phyloP scores from a whole-genome alignment of 1,140 invertebrate genomes.

The Panonychus citri region DNA sequence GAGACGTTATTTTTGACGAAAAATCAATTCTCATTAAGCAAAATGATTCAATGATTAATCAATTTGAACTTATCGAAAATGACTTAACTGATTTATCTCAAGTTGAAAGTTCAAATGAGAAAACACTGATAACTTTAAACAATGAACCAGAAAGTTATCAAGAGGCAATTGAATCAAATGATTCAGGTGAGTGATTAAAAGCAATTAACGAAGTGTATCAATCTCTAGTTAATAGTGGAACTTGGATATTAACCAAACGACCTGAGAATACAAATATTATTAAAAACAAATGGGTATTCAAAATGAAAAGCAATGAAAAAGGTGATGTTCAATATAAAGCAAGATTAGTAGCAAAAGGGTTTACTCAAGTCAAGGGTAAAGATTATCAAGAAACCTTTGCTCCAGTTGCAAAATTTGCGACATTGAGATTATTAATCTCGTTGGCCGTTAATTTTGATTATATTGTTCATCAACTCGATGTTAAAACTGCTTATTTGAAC shows the following conservation, averaged over 20 bases:
- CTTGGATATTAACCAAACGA: constrained; percentile 18
- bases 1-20: not conserved
- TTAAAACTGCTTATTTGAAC: constrained; percentile 4
- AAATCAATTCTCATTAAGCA: not conserved
- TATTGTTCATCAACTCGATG: constrained; percentile 1
- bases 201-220: constrained; percentile 23
- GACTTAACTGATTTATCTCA: not conserved
- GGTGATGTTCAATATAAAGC: constrained; percentile 15
- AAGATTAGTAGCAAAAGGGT: constrained; percentile 21
- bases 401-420: not conserved
- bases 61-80: not conserved
- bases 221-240: constrained; percentile 19
- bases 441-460: not conserved
- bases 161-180: constrained; percentile 18
- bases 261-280: constrained; percentile 14
- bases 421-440: not conserved
- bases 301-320: constrained; percentile 16
- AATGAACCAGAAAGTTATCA: constrained; percentile 12
- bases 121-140: not conserved
- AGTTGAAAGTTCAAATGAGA: no score
- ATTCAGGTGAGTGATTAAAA: constrained; percentile 18
- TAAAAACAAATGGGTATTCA: constrained; percentile 21
- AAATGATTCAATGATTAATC: not conserved
- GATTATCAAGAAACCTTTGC: constrained; percentile 10
- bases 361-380: constrained; percentile 15